Evolutionary conservation across 1,140 invertebrate species (phyloP), one percentile per base, ranked within the genome.

Genomic region (Diprion similis): DNA sequence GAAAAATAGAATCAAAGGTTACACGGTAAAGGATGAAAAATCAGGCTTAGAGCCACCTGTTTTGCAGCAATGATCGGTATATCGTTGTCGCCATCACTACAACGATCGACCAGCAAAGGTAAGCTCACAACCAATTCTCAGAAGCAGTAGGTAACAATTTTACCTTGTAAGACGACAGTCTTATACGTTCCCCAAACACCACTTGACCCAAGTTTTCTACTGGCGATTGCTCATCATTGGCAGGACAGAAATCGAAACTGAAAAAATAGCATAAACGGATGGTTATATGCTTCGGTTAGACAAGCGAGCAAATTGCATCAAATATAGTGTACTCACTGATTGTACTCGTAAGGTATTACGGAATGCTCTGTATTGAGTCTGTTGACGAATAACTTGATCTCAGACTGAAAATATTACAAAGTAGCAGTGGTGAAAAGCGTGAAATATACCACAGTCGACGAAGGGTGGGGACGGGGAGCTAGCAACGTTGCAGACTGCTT

Each of bases 171-270:
- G 94, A 94, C 70, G 97, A 98, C 6, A 96, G 94, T 69, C 96
- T 89, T 81, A 99, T 99, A 81, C 98, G 91, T 88, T 99, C 98
- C 65, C 98, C 98, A 90, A 99, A 99, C 0, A 99, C 95, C 70
- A 99, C 97, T 89, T 99, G 98, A 1, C 98, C 98, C 59, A 99
- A 90, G 85, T 99, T 99, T 89, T 99, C 98, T 8, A 96, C 95
- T 8, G 98, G 97, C n/a, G 95, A 94, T 77, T 94, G 90, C 65
- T 90, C 90, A 78, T 95, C 92, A 80, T 92, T 91, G 6, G 89
- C 82, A 51, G 80, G 59, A 89, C 98, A 99, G 82, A 99, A 99
- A 85, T 99, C 98, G 89, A 99, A 99, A 80, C 85, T 87, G 18
- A 10, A 75, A 77, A 73, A 70, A 72, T 11, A 19, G 46, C n/a